Evolutionary conservation across 2,113 vertebrate species (phyloP).

Genomic region (Dermatemys mawii): DNA sequence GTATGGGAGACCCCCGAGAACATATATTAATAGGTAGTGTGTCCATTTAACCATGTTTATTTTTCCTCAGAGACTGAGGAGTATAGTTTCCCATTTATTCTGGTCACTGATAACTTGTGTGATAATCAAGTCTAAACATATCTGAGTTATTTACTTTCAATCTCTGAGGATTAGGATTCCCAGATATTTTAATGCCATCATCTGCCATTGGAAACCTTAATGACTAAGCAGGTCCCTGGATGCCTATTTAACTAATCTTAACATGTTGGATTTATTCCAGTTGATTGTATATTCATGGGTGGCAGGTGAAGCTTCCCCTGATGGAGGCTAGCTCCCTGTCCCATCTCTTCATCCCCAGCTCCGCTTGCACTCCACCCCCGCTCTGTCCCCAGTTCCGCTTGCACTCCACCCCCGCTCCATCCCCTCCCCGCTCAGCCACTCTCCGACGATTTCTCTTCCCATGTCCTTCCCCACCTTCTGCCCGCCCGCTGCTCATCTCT

Average conservation of each 20-base stretch:
- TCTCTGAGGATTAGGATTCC: neutral
- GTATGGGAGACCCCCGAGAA: neutral
- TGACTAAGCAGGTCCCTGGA: neutral
- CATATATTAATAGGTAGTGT: neutral
- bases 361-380: too few species aligned
- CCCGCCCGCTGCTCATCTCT: too few species aligned
- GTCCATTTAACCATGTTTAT: neutral
- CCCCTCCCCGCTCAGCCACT: too few species aligned
- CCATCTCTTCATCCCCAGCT: too few species aligned
- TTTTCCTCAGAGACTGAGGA: neutral
- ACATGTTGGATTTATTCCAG: neutral
- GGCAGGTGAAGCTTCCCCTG: too few species aligned
- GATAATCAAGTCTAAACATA: neutral
- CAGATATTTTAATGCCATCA: neutral
- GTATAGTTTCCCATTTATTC: neutral
- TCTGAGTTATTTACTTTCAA: neutral
- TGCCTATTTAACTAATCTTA: neutral
- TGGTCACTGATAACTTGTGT: neutral
- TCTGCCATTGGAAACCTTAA: neutral
- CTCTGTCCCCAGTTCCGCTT: too few species aligned
- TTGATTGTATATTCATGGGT: too few species aligned
- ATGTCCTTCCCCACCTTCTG: too few species aligned
- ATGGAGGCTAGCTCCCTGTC: too few species aligned
- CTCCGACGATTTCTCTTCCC: too few species aligned
- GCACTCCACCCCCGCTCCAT: too few species aligned